Percentiles rank a stretch among this genome's conserved stretches.
Conservation (phyloP, 2,797 vertebrate genomes). For the Manis javanica region DNA sequence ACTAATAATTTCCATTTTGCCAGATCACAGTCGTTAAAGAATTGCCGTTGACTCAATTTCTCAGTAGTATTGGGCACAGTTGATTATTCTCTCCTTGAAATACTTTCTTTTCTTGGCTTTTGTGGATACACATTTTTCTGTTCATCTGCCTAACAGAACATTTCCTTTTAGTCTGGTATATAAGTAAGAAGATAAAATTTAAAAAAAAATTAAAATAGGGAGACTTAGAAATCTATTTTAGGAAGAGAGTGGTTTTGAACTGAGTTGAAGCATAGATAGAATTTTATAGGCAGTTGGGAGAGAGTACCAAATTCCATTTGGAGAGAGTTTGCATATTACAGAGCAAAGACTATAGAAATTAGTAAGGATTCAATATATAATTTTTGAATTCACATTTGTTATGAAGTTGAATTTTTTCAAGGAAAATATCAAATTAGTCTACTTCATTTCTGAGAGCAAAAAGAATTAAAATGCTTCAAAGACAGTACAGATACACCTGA, state of each 20-base stretch:
- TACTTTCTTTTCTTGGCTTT: background rate
- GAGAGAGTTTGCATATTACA: background rate
- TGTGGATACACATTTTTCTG: background rate
- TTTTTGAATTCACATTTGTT: background rate
- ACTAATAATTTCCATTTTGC: background rate
- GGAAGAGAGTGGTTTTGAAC: background rate
- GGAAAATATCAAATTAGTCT: background rate
- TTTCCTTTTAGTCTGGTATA: background rate
- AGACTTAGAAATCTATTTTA: background rate
- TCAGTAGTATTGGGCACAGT: background rate
- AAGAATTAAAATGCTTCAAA: constrained; percentile 57
- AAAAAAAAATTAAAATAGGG: background rate
- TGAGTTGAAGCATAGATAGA: background rate
- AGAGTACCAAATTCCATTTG: background rate
- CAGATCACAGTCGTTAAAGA: background rate
- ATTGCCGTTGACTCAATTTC: background rate
- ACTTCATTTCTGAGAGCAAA: constrained; percentile 33
- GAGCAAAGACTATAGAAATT: background rate
- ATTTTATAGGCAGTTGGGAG: background rate
- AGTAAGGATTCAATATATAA: constrained; percentile 1
- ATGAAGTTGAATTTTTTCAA: background rate
- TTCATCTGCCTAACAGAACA: background rate
- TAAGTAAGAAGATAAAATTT: background rate
- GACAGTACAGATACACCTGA: background rate
- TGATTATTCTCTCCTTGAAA: background rate